Percentiles rank a stretch among this genome's conserved stretches.
These are phyloP conservation scores for Rattus rattus DNA, from an alignment of 2,113 vertebrate genomes.

Conservation along the genomic window DNA sequence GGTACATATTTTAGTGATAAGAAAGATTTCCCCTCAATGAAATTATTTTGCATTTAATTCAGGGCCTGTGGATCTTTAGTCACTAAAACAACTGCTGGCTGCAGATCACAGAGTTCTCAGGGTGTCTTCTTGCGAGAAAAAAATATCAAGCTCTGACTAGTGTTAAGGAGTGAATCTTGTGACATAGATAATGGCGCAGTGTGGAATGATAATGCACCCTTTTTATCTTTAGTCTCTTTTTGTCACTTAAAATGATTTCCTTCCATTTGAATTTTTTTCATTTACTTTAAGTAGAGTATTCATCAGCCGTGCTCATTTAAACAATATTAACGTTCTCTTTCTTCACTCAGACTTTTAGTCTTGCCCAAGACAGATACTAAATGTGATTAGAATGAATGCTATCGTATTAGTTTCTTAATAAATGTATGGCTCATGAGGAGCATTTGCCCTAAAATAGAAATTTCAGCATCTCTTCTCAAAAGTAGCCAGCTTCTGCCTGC, in stretches of 20 bases:
- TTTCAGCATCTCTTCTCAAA: conserved; percentile 50
- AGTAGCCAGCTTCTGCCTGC: conserved; percentile 34
- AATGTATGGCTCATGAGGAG: not conserved
- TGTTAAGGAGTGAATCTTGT: conserved; percentile 53
- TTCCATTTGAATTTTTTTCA: conserved; percentile 59
- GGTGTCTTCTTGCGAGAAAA: conserved; percentile 31
- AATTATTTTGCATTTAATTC: conserved; percentile 45
- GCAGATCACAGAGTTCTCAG: not conserved
- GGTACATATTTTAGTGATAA: conserved; percentile 55
- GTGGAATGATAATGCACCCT: not conserved
- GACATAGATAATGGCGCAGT: conserved; percentile 30
- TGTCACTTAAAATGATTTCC: conserved; percentile 52
- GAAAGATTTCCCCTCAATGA: conserved; percentile 25
- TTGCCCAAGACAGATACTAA: conserved; percentile 35
- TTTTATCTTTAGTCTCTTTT: conserved; percentile 55
- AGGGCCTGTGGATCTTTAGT: conserved; percentile 1
- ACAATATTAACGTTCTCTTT: conserved; percentile 36
- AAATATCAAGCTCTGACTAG: not conserved
- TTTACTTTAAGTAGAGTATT: conserved; percentile 54
- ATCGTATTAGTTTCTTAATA: conserved; percentile 46
- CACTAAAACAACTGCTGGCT: conserved; percentile 30
- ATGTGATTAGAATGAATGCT: conserved; percentile 37
- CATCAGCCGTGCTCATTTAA: conserved; percentile 53
- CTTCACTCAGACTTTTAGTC: conserved; percentile 36
- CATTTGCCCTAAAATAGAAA: conserved; percentile 25